These are phyloP conservation scores for Acanthaster planci DNA, from an alignment of 35 echinoderm and acorn worm genomes.

Conservation along the genomic window DNA sequence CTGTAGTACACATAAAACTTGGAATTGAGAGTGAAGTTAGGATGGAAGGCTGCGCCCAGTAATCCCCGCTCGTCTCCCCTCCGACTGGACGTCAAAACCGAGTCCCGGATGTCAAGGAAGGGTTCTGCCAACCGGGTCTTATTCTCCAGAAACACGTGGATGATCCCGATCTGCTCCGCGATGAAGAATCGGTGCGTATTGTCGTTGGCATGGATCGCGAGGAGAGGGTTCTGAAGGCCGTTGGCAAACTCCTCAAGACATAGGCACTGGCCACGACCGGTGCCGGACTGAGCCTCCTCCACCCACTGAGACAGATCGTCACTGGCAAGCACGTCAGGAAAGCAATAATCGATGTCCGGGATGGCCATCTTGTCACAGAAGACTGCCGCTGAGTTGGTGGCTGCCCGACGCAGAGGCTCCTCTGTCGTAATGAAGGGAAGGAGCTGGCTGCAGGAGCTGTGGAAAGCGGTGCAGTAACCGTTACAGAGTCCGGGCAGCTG, in stretches of 20 bases:
- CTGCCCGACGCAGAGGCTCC: conserved; percentile 29
- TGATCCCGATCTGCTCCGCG: conserved; percentile 78
- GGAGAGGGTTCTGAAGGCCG: conserved; percentile 76
- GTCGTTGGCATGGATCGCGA: conserved; percentile 81
- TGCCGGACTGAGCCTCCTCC: conserved; percentile 42
- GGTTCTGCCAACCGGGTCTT: conserved; percentile 70
- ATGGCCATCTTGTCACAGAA: conserved; percentile 70
- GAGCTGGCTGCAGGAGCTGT: conserved; percentile 55
- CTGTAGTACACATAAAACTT: conserved; percentile 89
- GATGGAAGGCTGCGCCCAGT: conserved; percentile 91
- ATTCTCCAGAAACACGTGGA: conserved; percentile 76
- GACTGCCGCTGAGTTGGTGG: conserved; percentile 13
- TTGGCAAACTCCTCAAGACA: conserved; percentile 98
- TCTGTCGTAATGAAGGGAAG: conserved; percentile 64
- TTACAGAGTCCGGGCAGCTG: conserved; percentile 82
- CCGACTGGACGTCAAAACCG: conserved; percentile 48
- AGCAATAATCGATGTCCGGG: conserved; percentile 82
- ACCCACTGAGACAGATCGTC: conserved; percentile 45
- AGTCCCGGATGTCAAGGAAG: conserved; percentile 77
- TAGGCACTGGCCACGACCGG: conserved; percentile 66
- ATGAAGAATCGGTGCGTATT: conserved; percentile 85
- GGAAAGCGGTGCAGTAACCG: conserved; percentile 70
- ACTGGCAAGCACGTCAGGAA: conserved; percentile 66
- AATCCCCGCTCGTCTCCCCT: conserved; percentile 85
- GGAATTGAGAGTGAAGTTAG: conserved; percentile 66